These are phyloP conservation scores for Gari tellinella DNA, from an alignment of 2,888 invertebrate genomes.

Conservation along the genomic window DNA sequence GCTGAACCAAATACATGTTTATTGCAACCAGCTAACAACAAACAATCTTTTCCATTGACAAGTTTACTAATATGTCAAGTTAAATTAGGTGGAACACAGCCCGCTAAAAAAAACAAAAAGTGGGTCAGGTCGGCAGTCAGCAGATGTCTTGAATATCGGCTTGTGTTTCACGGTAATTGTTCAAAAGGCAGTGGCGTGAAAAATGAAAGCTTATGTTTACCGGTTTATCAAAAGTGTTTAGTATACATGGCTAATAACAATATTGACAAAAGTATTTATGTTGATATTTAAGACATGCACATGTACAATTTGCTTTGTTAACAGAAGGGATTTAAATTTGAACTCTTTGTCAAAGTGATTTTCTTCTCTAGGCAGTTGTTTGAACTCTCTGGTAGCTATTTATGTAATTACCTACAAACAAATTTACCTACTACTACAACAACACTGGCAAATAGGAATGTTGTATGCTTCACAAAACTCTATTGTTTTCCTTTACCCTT, in stretches of 20 bases:
- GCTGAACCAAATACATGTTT: too few species aligned
- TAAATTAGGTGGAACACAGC: slow-evolving; percentile 12
- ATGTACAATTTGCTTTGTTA: slow-evolving; percentile 17
- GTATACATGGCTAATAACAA: slow-evolving; percentile 8
- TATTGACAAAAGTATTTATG: slow-evolving; percentile 15
- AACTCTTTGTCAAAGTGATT: too few species aligned
- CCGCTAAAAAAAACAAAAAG: slow-evolving; percentile 13
- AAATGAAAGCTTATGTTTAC: slow-evolving; percentile 13
- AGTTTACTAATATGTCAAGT: slow-evolving; percentile 13
- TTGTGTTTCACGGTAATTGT: slow-evolving; percentile 9
- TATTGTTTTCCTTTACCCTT: too few species aligned
- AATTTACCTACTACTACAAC: too few species aligned
- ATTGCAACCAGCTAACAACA: slow-evolving; percentile 1
- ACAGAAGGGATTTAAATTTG: slow-evolving; percentile 31
- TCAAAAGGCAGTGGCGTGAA: slow-evolving; percentile 17
- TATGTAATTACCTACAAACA: too few species aligned
- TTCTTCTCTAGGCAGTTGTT: too few species aligned
- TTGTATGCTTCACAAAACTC: too few species aligned
- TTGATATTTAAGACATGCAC: slow-evolving; percentile 24
- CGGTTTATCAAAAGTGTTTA: slow-evolving; percentile 9
- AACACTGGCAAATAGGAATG: too few species aligned
- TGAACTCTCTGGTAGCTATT: too few species aligned
- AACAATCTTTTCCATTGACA: slow-evolving; percentile 12
- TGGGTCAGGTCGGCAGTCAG: slow-evolving; percentile 6
- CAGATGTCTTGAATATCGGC: slow-evolving; percentile 9